Conservation (phyloP, 2,888 invertebrate genomes). For the Diarsia mendica region DNA sequence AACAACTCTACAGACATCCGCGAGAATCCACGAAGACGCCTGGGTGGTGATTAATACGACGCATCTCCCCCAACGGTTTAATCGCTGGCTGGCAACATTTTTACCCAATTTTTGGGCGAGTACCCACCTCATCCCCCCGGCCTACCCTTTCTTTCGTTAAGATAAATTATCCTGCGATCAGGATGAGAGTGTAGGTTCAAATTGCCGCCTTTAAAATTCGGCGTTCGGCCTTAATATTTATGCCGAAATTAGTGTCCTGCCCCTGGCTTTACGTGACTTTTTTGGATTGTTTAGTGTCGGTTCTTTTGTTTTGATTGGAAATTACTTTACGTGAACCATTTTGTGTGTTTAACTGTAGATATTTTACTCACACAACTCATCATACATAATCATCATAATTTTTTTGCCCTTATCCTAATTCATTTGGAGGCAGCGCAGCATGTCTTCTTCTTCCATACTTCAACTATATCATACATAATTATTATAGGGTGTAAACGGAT, state of each 20-base stretch:
- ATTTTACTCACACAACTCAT: neutral
- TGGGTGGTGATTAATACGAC: conserved; percentile 90
- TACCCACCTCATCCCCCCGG: conserved; percentile 73
- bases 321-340: neutral
- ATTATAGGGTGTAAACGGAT: too few relatives aligned
- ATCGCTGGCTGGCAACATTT: conserved; percentile 90
- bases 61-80: conserved; percentile 90
- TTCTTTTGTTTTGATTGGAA: conserved; percentile 47
- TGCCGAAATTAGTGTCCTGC: conserved; percentile 78
- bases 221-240: conserved; percentile 88
- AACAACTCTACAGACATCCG: conserved; percentile 78
- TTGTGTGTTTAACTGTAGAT: neutral
- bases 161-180: conserved; percentile 90
- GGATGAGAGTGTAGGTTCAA: conserved; percentile 90
- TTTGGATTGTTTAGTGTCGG: conserved; percentile 58
- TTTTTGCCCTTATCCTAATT: too few relatives aligned
- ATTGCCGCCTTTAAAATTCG: conserved; percentile 90
- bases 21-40: conserved; percentile 86
- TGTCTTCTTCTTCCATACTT: too few relatives aligned
- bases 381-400: too few relatives aligned
- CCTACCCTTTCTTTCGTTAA: conserved; percentile 91
- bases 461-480: too few relatives aligned
- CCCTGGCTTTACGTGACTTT: conserved; percentile 74
- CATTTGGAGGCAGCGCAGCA: too few relatives aligned
- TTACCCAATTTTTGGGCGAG: conserved; percentile 90